Base-by-base conservation (phyloP, 2,888 invertebrate species). In the Fragum whitleyi region DNA sequence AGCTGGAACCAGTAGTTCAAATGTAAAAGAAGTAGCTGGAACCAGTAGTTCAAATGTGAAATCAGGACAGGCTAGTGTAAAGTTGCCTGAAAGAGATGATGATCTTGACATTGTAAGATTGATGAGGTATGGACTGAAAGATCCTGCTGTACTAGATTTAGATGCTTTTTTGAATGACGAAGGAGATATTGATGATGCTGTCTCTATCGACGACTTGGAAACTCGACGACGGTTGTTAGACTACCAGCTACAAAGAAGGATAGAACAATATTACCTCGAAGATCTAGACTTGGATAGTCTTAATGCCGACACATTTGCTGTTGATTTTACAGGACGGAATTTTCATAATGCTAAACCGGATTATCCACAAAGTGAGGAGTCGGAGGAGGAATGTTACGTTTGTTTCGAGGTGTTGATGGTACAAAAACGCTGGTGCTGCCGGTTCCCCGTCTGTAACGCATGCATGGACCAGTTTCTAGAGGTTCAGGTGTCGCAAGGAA, bases 401-500 rank as follows among this genome's bases (percentile, higher is more conserved):
- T 94, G 94, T 77, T 88, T 88, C 47, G 91, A 90, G 5, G 80
- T 77, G 1, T 73, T 74, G 16, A 88, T 87, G 39, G 62, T 92
- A 2, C 79, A 90, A 61, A 85, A 89, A 16, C 88, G 94, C 42
- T 73, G 89, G 19, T 94, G 94, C 77, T 94, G 94, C 83, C 74
- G 85, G 36, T 90, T 91, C 36, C 86, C 92, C 5, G 92, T 92
- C 0, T 94, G 94, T 81, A 88, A 91, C 61, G 71, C 78, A 1
- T 94, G 94, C 78, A 83, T 94, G 74, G 86, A 87, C 19, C 82
- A 80, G 14, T 94, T 94, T 82, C 85, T 93, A 14, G 80, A 81
- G 26, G 74, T 78, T 2, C 90, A 93, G 72, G 92, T 94, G 0
- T 83, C 87, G 9, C 85, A 91, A 53, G 93, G 92, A 0, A 87